Evolutionary conservation across 1,140 invertebrate species (phyloP).

Genomic region (Cydia fagiglandana): DNA sequence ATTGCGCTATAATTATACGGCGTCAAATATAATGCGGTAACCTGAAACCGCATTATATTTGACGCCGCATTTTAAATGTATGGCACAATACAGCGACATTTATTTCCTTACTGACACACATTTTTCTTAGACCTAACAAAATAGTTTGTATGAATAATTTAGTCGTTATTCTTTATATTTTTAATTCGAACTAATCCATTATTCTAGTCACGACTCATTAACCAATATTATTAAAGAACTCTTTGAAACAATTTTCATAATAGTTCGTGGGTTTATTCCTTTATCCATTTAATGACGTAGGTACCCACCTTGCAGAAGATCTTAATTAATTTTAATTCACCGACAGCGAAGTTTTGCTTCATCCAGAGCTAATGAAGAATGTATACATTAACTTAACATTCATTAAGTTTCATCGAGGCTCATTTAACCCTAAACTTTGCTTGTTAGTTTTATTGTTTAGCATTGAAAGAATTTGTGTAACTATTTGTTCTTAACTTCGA

Average conservation of each 20-base stretch:
- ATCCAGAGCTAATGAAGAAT: constrained; percentile 4
- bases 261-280: not conserved
- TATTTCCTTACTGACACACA: too few species aligned
- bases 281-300: not conserved
- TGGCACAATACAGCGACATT: too few species aligned
- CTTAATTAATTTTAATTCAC: not conserved
- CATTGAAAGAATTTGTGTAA: constrained; percentile 13
- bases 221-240: not conserved
- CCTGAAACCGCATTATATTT: too few species aligned
- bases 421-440: constrained; percentile 19
- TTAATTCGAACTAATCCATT: too few species aligned
- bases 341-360: not conserved
- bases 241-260: not conserved
- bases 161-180: too few species aligned
- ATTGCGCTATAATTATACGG: too few species aligned
- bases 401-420: not conserved
- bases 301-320: not conserved
- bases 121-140: too few species aligned
- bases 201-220: too few species aligned
- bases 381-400: not conserved
- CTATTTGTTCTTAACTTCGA: constrained; percentile 10
- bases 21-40: too few species aligned
- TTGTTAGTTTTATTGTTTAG: constrained; percentile 27
- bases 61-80: too few species aligned
- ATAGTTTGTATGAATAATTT: too few species aligned